Evolutionary conservation across 2,113 vertebrate genomes (phyloP), one percentile per base, ranked within the genome.

Genomic region (Meriones unguiculatus): DNA sequence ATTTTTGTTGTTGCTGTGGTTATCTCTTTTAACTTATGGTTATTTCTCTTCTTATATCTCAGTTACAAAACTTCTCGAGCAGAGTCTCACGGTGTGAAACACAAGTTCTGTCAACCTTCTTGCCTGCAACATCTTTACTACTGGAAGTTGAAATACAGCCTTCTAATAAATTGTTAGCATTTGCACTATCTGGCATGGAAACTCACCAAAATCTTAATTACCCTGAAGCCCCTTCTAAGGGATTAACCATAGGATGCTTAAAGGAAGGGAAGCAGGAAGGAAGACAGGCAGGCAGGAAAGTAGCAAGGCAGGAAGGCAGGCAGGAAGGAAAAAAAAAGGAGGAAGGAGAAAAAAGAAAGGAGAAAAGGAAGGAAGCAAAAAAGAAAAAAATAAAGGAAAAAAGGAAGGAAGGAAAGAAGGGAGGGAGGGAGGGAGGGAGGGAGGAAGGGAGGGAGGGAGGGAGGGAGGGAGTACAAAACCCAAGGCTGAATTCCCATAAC

Each of bases 141-240:
- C 5, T 1, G 0, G 91, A 96, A 70, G 67, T 13, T 86, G 89
- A n/a, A 90, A 46, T 0, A 14, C 93, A 76, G 52, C 69, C 59
- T 52, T 64, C 15, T 50, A 54, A 72, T 59, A 96, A 67, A 52
- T 46, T 52, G 0, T 0, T 87, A 96, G 24, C 7, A 2, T 0
- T 0, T 76, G 35, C 13, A 54, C 11, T 20, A 50, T 52, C 59
- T 46, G 54, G 88, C 38, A 59, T 82, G 59, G 95, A 96, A 97
- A 80, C 25, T 76, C 95, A 95, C 17, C 0, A 1, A 89, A 97
- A 94, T 96, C 72, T 97, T 95, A 93, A 90, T 84, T 97, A 87
- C 73, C 78, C 92, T 94, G 18, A 95, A 0, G 0, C 25, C 78
- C 46, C 76, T 67, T 65, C 18, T 82, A 96, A 85, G 95, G n/a